Evolutionary conservation across 2,113 vertebrate species (phyloP).

Genomic region (Capricornis sumatraensis): DNA sequence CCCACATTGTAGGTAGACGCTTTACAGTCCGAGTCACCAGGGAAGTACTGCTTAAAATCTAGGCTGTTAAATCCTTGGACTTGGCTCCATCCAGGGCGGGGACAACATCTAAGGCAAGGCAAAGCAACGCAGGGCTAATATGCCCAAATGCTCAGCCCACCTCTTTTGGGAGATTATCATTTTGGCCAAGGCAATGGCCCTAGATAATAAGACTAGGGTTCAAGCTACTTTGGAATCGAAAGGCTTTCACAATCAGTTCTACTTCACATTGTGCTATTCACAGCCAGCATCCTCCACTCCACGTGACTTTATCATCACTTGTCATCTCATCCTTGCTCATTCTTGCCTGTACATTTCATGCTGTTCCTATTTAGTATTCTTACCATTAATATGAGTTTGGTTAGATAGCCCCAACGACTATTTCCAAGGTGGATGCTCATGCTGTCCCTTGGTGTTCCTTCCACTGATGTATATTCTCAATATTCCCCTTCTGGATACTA

Average conservation of each 20-base stretch:
- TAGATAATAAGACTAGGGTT: background rate
- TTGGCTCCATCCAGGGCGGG: background rate
- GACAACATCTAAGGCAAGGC: background rate
- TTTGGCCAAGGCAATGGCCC: background rate
- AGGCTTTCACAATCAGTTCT: background rate
- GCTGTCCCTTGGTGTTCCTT: background rate
- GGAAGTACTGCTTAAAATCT: background rate
- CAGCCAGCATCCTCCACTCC: background rate
- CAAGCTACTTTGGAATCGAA: background rate
- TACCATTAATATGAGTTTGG: background rate
- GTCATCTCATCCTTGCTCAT: background rate
- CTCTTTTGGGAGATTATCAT: background rate
- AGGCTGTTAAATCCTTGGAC: background rate
- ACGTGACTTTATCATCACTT: background rate
- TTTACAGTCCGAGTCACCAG: background rate
- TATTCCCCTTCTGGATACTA: background rate
- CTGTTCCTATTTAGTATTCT: background rate
- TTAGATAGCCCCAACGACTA: background rate
- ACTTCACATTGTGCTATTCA: background rate
- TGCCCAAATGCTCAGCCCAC: background rate
- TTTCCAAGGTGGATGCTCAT: rapidly evolving
- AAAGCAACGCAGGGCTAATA: background rate
- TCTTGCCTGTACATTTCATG: background rate
- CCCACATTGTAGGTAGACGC: rapidly evolving
- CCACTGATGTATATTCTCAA: too few relatives aligned